Conservation (phyloP, 2,797 vertebrate genomes). For the Sternotherus odoratus region DNA sequence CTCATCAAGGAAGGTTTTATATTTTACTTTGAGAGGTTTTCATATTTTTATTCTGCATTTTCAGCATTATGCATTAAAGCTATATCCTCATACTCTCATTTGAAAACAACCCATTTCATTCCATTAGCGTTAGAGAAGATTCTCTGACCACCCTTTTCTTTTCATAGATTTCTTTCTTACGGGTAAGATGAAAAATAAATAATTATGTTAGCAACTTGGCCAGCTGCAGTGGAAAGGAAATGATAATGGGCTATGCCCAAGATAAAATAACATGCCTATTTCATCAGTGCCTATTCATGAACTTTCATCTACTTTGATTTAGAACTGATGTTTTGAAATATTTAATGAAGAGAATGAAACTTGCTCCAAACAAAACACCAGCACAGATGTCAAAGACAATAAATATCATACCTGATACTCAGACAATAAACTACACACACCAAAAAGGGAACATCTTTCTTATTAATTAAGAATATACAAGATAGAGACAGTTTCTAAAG, state of each 20-base stretch:
- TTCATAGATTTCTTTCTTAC: slow-evolving; percentile 37
- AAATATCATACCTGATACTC: slow-evolving; percentile 20
- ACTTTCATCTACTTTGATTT: slow-evolving; percentile 65
- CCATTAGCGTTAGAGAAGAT: slow-evolving; percentile 48
- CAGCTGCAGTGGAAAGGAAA: slow-evolving; percentile 54
- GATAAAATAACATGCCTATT: slow-evolving; percentile 61
- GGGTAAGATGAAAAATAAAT: slow-evolving; percentile 33
- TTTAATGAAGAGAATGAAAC: background rate
- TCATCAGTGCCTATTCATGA: slow-evolving; percentile 59
- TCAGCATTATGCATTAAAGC: background rate
- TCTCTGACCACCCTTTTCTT: slow-evolving; percentile 1
- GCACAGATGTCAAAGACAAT: slow-evolving; percentile 42
- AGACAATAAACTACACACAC: slow-evolving; percentile 20
- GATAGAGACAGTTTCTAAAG: background rate
- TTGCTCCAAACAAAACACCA: slow-evolving; percentile 52
- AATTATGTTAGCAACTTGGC: slow-evolving; percentile 61
- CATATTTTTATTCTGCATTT: fast-evolving
- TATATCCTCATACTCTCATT: background rate
- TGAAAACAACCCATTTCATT: background rate
- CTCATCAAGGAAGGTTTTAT: background rate
- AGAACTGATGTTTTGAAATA: slow-evolving; percentile 63
- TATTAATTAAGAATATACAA: background rate
- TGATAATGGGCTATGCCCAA: slow-evolving; percentile 42
- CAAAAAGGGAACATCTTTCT: slow-evolving; percentile 8
- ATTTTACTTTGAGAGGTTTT: background rate